Percentiles rank a stretch among this genome's conserved stretches.
Conservation (phyloP, 2,113 vertebrate species). For the Chionodraco myersi region DNA sequence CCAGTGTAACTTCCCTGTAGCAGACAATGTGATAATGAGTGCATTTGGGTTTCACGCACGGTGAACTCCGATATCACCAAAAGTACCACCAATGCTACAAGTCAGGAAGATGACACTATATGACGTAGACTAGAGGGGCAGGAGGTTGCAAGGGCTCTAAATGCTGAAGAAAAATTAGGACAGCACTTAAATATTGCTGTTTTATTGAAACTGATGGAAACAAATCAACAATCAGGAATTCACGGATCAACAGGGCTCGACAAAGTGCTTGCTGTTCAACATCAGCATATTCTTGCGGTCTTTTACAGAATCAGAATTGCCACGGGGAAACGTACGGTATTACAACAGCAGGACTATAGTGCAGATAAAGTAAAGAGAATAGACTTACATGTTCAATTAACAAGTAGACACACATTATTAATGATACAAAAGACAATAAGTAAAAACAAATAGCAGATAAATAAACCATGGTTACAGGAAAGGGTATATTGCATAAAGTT, state of each 20-base stretch:
- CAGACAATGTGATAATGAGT: constrained; percentile 19
- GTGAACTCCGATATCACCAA: constrained; percentile 12
- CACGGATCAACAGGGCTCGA: not conserved
- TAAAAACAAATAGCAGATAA: no score
- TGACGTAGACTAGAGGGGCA: not conserved
- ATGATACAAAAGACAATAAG: no score
- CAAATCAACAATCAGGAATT: not conserved
- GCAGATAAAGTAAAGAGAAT: no score
- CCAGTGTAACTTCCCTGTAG: constrained; percentile 44
- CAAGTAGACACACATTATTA: no score
- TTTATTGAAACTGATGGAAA: constrained; percentile 5
- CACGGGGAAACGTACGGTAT: no score
- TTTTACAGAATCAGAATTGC: no score
- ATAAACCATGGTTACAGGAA: no score
- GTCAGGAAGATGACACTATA: not conserved
- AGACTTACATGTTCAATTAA: no score
- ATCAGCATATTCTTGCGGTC: no score
- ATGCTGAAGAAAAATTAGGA: not conserved
- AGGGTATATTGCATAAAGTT: no score
- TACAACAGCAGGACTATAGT: no score
- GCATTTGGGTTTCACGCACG: constrained; percentile 17
- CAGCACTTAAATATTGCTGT: not conserved
- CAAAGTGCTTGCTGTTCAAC: not conserved
- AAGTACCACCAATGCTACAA: not conserved
- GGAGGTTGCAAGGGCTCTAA: not conserved